Evolutionary conservation across 30 jellyfish, hydroid and myxozoan genomes (phyloP), one percentile per base, ranked within the genome.

Genomic region (Hydractinia symbiolongicarpus): DNA sequence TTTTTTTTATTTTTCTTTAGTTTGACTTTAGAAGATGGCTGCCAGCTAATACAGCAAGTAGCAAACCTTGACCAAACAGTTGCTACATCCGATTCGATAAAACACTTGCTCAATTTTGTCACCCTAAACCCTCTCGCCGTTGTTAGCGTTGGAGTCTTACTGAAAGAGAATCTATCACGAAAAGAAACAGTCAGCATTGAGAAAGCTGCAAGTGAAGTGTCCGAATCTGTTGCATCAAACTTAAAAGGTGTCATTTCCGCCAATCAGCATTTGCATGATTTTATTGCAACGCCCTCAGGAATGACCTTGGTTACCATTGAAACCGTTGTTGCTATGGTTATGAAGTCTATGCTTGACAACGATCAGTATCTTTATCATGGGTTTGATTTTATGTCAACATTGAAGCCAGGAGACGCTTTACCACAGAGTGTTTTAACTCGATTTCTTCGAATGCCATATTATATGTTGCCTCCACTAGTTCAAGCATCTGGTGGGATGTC

Each of bases 271-370:
- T 69, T 67, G 40, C 71, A 86, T 7, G 62, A 67, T 55, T 67
- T 79, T 44, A 87, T 87, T 11, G 66, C 70, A 40, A 21, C 83
- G 1, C 58, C 17, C 9, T n/a, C 73, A 9, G 83, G 91, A 52
- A 69, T 53, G 72, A 66, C 13, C 17, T 75, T 94, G 7, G 73
- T 88, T 61, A 69, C 88, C 54, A 94, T 90, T 15, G 96, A 94
- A 72, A 84, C 96, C 0, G 78, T 85, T 9, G 83, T 94, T 76
- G 91, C 99, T 10, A 94, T 94, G 95, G 81, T 92, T 8, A 61
- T 77, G 76, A 88, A 94, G 72, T 69, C 62, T 54, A 30, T 82
- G 54, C 44, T 79, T 4, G 66, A 56, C 54, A 72, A 81, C 19
- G 72, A 76, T 56, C 89, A 87, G 5, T 88, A 88, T 79, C 55